Evolutionary conservation across 1,140 invertebrate genomes (phyloP).

Genomic region (Meteorus sp.): DNA sequence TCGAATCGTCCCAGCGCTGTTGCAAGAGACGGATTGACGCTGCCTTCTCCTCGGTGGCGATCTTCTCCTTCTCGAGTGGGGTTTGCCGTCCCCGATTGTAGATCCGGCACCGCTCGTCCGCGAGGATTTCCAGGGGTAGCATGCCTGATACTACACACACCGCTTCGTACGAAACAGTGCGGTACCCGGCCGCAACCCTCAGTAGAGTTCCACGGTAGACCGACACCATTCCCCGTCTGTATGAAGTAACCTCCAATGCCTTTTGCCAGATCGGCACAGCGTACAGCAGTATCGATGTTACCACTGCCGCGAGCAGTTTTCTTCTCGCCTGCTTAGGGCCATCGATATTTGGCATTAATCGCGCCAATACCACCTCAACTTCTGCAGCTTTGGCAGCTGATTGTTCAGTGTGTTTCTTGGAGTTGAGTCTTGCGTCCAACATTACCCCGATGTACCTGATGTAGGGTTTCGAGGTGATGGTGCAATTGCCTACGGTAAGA

Average conservation of each 20-base stretch:
- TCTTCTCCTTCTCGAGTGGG: no score
- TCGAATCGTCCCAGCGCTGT: no score
- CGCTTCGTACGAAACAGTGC: not conserved
- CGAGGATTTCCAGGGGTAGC: not conserved
- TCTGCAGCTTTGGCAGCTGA: not conserved
- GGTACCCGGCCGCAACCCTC: not conserved
- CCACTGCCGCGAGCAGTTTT: not conserved
- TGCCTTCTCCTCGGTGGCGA: no score
- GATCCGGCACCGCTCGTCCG: not conserved
- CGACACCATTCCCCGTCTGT: not conserved
- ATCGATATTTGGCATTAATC: not conserved
- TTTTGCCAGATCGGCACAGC: not conserved
- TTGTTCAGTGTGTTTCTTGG: slow-evolving; percentile 1
- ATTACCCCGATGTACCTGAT: not conserved
- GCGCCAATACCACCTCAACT: not conserved
- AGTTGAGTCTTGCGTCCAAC: slow-evolving; percentile 5
- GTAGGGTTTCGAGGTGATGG: not conserved
- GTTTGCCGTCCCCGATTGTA: not conserved
- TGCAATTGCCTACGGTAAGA: not conserved
- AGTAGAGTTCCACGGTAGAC: not conserved
- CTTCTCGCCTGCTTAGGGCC: not conserved
- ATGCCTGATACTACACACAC: not conserved
- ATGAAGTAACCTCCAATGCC: not conserved
- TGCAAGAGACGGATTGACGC: no score
- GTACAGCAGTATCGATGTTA: not conserved